phyloP scores from a whole-genome alignment of 2,797 vertebrate species.

The Salarias fasciatus region DNA sequence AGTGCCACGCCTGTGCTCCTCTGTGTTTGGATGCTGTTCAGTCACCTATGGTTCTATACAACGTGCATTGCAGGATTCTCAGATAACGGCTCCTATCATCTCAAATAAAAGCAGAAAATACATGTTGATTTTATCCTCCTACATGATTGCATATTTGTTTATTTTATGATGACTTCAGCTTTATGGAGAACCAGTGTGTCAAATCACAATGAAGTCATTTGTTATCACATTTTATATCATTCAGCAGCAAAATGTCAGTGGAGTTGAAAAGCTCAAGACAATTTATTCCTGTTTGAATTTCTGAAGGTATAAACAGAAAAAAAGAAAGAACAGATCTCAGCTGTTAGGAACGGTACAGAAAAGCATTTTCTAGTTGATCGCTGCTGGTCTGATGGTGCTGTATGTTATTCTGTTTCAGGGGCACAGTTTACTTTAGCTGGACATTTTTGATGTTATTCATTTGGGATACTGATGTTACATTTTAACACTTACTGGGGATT shows the following conservation, averaged over 20 bases:
- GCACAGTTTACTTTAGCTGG: no score
- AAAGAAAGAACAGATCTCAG: no score
- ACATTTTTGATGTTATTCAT: no score
- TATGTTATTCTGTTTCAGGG: no score
- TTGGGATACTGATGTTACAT: no score
- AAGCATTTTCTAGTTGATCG: no score
- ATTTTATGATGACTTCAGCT: not conserved
- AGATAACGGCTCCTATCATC: no score
- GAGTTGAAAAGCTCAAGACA: slow-evolving; percentile 1
- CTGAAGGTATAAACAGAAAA: no score
- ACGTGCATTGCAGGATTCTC: not conserved
- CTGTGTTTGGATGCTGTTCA: slow-evolving; percentile 28
- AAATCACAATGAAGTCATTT: not conserved
- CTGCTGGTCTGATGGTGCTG: no score
- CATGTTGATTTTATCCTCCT: not conserved
- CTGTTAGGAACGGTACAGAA: no score
- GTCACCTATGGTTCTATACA: not conserved
- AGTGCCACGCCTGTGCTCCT: not conserved
- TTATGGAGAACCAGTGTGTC: not conserved
- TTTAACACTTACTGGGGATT: no score
- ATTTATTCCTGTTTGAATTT: not conserved
- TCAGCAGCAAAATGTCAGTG: slow-evolving; percentile 7
- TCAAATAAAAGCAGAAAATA: no score
- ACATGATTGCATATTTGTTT: not conserved
- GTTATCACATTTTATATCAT: not conserved